phyloP scores from a whole-genome alignment of 2,113 vertebrate species.

The Scortum barcoo region DNA sequence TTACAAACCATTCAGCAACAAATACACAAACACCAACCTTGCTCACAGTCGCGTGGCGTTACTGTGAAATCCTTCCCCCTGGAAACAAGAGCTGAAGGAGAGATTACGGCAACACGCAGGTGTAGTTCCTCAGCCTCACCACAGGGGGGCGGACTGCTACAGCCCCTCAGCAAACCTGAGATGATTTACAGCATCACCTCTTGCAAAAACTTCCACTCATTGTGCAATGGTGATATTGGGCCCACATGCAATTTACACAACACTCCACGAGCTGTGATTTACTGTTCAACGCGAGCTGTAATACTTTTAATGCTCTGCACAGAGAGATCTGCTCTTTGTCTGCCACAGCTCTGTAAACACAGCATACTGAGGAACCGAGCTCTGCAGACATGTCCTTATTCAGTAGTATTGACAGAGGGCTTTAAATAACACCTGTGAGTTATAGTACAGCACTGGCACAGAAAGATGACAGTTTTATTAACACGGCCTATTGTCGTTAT shows the following conservation, averaged over 20 bases:
- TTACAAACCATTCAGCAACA: not conserved
- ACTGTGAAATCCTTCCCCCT: conserved; percentile 64
- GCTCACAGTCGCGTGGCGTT: conserved; percentile 36
- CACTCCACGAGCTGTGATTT: not conserved
- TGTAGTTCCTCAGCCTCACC: conserved; percentile 6
- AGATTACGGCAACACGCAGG: not conserved
- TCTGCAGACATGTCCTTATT: conserved; percentile 59
- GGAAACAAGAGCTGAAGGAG: conserved; percentile 52
- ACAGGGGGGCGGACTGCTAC: conserved; percentile 44
- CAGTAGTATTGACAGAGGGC: conserved; percentile 51
- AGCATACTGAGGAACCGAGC: conserved; percentile 17
- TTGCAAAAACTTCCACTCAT: not conserved
- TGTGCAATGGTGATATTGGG: too few species aligned
- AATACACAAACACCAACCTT: conserved; percentile 59
- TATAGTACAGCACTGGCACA: not conserved
- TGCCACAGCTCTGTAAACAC: conserved; percentile 58
- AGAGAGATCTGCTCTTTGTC: conserved; percentile 38
- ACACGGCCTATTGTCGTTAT: not conserved
- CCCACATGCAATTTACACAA: not conserved
- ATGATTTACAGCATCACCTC: not conserved
- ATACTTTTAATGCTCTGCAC: not conserved
- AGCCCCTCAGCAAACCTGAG: too few species aligned
- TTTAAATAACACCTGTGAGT: conserved; percentile 17
- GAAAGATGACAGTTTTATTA: not conserved
- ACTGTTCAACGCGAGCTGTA: not conserved